Evolutionary conservation across 2,797 vertebrate genomes (phyloP).

Genomic region (Brotula barbata): DNA sequence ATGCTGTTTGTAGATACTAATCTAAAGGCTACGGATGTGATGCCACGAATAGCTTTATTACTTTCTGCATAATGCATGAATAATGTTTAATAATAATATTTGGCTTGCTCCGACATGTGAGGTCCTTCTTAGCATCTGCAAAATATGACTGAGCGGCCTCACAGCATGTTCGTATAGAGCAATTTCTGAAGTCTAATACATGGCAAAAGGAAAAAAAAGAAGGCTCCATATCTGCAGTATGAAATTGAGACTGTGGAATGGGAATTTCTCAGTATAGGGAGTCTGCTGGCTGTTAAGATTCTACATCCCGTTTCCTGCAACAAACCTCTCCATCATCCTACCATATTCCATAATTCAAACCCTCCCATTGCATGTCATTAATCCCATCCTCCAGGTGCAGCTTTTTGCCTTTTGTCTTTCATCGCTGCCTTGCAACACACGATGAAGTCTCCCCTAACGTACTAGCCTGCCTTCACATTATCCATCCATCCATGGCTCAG

Average conservation of each 20-base stretch:
- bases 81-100: conserved; percentile 27
- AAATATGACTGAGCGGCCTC: conserved; percentile 15
- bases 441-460: conserved; percentile 48
- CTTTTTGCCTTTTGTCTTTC: conserved; percentile 30
- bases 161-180: conserved; percentile 45
- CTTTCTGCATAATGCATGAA: conserved; percentile 70
- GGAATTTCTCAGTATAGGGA: conserved; percentile 19
- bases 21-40: conserved; percentile 34
- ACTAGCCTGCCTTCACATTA: conserved; percentile 62
- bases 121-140: conserved; percentile 27
- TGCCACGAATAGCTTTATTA: conserved; percentile 27
- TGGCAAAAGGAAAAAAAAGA: conserved; percentile 5
- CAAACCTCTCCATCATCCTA: conserved; percentile 6
- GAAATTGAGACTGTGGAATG: conserved; percentile 31
- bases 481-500: conserved; percentile 16
- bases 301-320: conserved; percentile 36
- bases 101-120: conserved; percentile 44
- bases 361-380: conserved; percentile 23
- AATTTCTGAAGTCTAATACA: conserved; percentile 11
- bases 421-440: conserved; percentile 67
- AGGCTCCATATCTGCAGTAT: neutral
- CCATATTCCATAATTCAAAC: conserved; percentile 20
- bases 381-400: conserved; percentile 59
- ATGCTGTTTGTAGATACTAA: conserved; percentile 6
- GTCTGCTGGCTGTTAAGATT: conserved; percentile 41